Conservation (phyloP, 2,888 invertebrate genomes). For the Machimus rusticus region DNA sequence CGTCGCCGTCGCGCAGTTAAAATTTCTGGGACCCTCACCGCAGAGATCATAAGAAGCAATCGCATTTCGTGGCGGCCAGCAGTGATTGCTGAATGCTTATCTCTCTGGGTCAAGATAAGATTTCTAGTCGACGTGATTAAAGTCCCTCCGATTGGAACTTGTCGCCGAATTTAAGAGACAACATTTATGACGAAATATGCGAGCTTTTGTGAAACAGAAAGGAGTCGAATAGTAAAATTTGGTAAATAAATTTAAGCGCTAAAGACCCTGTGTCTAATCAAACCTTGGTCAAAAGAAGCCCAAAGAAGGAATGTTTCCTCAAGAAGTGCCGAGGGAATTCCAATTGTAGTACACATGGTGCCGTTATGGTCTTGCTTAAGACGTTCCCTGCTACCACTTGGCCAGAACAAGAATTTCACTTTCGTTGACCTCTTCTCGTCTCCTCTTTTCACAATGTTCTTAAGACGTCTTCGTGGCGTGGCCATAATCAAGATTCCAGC, state of each 20-base stretch:
- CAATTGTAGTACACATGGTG: background rate
- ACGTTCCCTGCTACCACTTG: background rate
- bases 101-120: background rate
- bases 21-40: background rate
- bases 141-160: background rate
- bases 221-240: background rate
- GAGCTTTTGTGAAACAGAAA: background rate
- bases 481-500: background rate
- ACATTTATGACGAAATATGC: background rate
- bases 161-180: background rate
- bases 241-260: background rate
- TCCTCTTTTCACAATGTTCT: background rate
- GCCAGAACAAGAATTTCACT: conserved; percentile 12
- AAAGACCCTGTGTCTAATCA: background rate
- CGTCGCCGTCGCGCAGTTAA: background rate
- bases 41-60: background rate
- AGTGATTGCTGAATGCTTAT: background rate
- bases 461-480: background rate
- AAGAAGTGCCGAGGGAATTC: background rate
- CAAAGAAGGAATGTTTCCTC: background rate
- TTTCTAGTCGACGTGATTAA: background rate
- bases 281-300: background rate
- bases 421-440: conserved; percentile 7
- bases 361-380: background rate
- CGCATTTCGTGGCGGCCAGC: background rate